Percentiles rank a stretch among this genome's conserved stretches.
Evolutionary conservation across 2,797 vertebrate genomes (phyloP).

Genomic region (Mycteria americana): DNA sequence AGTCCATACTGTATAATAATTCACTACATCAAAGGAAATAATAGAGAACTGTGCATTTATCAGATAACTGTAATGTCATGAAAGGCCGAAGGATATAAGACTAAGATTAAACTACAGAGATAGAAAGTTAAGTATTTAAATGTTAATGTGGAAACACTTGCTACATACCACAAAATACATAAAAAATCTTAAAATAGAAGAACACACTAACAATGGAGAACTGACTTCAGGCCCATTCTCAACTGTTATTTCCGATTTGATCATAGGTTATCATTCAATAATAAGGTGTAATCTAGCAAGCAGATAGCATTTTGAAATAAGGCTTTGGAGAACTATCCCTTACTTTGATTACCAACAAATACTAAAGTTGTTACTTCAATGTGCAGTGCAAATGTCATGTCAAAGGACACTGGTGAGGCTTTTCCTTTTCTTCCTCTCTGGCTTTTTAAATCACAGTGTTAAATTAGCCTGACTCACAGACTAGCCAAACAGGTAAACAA

Average conservation of each 20-base stretch:
- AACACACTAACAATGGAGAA: not conserved
- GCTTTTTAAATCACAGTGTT: not conserved
- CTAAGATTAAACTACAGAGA: constrained; percentile 8
- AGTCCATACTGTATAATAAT: constrained; percentile 21
- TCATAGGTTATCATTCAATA: not conserved
- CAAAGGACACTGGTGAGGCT: not conserved
- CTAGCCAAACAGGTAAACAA: not conserved
- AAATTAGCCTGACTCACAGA: not conserved
- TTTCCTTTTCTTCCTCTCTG: not conserved
- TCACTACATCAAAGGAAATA: constrained; percentile 41
- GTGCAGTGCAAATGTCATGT: not conserved
- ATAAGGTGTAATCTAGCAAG: not conserved
- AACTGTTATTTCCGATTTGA: not conserved
- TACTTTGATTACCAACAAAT: not conserved
- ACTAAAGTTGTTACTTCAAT: not conserved
- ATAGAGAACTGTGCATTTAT: not conserved
- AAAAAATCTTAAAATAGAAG: not conserved
- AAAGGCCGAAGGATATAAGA: constrained; percentile 15
- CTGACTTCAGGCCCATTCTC: not conserved
- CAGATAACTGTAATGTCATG: constrained; percentile 4
- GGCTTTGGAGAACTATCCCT: not conserved
- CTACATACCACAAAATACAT: not conserved
- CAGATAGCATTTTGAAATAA: not conserved
- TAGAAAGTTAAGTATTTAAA: not conserved
- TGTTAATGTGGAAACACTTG: not conserved